Evolutionary conservation across 1,140 invertebrate genomes (phyloP).

Genomic region (Holotrichia oblita): DNA sequence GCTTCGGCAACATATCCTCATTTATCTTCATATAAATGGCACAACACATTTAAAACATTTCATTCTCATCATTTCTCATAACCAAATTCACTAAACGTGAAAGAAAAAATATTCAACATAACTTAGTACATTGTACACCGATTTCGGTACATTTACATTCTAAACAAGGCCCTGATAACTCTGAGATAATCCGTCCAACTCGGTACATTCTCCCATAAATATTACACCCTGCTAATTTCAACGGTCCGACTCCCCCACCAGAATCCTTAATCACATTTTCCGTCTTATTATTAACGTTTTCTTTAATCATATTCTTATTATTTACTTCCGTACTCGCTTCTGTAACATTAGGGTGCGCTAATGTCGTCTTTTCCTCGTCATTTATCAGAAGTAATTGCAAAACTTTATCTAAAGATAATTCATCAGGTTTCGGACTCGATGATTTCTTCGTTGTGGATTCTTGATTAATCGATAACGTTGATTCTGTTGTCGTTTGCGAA

Average conservation of each 20-base stretch:
- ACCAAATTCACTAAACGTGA: not conserved
- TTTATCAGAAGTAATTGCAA: constrained; percentile 65
- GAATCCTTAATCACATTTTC: constrained; percentile 38
- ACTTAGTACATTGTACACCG: constrained; percentile 83
- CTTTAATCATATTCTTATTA: constrained; percentile 45
- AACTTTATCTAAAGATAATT: constrained; percentile 68
- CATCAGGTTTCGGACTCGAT: constrained; percentile 57
- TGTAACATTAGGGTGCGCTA: not conserved
- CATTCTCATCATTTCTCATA: not conserved
- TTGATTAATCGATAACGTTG: constrained; percentile 47
- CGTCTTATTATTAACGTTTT: constrained; percentile 38
- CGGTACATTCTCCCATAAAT: constrained; percentile 92
- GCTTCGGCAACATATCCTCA: not conserved
- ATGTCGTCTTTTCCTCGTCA: constrained; percentile 44
- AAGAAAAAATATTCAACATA: constrained; percentile 65
- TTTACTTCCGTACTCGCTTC: constrained; percentile 22
- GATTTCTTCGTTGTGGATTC: constrained; percentile 51
- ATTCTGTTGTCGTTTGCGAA: constrained; percentile 34
- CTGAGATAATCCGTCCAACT: constrained; percentile 83
- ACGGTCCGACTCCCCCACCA: constrained; percentile 63
- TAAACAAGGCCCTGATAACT: constrained; percentile 82
- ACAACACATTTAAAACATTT: not conserved
- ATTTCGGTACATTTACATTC: constrained; percentile 88
- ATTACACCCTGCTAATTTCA: constrained; percentile 89
- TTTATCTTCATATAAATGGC: not conserved